Evolutionary conservation across 2,797 vertebrate species (phyloP), one percentile per base, ranked within the genome.

Genomic region (Bradypus variegatus): DNA sequence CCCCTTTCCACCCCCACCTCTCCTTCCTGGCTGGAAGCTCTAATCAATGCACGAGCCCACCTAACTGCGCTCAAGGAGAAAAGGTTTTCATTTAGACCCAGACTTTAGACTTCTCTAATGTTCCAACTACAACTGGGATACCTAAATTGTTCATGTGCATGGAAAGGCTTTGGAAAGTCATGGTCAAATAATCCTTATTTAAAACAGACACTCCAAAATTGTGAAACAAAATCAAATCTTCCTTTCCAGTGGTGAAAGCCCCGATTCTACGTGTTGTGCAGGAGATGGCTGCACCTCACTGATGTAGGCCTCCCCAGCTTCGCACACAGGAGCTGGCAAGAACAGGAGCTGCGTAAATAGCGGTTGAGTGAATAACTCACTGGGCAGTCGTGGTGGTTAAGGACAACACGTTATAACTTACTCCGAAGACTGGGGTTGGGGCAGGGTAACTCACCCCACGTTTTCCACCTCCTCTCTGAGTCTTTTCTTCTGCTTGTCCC

Each of bases 391-490:
- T 9, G 1, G 2, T 58, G 36, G 5, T 48, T 16, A 2, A 7
- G n/a, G 67, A 58, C 45, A 58, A 5, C 25, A 5, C 6, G 7
- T 6, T 23, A 0, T n/a, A 36, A 69, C 31, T n/a, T 29, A 8
- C 23, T 31, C 36, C 11, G 6, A n/a, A 48, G 76, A 81, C 0
- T 1, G 18, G 6, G 36, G 4, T 2, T 1, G 25, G 15, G 25
- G 8, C 2, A 1, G 21, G 7, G 2, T 2, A 0, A 4, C 15
- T 53, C 3, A 1, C 3, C 21, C 0, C 7, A 23, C 5, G 13
- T 23, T 7, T 45, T 31, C 38, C 64, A 45, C 14, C 2, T 58
- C 36, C 31, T 64, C 31, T 25, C 64, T 14, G 14, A 15, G n/a
- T 55, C 62, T 77, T 36, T 12, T 16, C 67, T 25, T n/a, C 38